A percentile compares a stretch with the other conserved stretches of the same genome.
These are phyloP conservation scores for Procavia capensis DNA, from an alignment of 2,113 vertebrate species.

Conservation along the genomic window DNA sequence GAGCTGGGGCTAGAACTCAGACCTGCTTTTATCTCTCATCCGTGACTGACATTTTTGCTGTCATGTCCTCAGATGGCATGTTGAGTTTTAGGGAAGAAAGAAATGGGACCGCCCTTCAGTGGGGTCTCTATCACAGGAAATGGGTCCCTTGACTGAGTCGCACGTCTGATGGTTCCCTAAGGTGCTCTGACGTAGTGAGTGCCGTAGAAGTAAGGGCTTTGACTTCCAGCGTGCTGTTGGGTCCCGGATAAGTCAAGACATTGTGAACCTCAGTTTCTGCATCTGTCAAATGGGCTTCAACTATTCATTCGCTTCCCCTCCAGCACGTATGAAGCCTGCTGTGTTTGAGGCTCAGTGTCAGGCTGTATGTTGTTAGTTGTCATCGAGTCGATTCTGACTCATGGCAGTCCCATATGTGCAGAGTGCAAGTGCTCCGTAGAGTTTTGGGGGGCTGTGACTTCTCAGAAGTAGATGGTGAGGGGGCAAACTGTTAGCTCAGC, in stretches of 20 bases:
- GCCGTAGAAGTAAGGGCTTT: not conserved
- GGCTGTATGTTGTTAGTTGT: not conserved
- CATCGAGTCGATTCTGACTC: too few relatives aligned
- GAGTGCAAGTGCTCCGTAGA: too few relatives aligned
- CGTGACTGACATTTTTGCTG: not conserved
- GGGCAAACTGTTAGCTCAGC: rapidly evolving
- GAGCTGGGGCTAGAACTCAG: not conserved
- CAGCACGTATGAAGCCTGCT: too few relatives aligned
- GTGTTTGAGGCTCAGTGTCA: not conserved
- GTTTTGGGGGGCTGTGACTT: too few relatives aligned
- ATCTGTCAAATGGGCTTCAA: not conserved
- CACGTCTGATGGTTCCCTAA: not conserved
- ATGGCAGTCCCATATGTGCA: too few relatives aligned
- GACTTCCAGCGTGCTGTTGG: rapidly evolving
- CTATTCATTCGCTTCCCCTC: not conserved
- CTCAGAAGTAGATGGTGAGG: not conserved
- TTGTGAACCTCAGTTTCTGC: not conserved
- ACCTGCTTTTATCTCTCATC: not conserved
- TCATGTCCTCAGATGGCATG: not conserved
- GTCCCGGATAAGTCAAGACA: rapidly evolving
- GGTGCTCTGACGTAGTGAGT: not conserved
- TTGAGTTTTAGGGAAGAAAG: not conserved
- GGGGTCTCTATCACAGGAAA: not conserved
- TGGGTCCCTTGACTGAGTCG: not conserved
- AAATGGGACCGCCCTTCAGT: not conserved